Evolutionary conservation across 2,888 invertebrate species (phyloP), one percentile per base, ranked within the genome.

Genomic region (Eupithecia exiguata): DNA sequence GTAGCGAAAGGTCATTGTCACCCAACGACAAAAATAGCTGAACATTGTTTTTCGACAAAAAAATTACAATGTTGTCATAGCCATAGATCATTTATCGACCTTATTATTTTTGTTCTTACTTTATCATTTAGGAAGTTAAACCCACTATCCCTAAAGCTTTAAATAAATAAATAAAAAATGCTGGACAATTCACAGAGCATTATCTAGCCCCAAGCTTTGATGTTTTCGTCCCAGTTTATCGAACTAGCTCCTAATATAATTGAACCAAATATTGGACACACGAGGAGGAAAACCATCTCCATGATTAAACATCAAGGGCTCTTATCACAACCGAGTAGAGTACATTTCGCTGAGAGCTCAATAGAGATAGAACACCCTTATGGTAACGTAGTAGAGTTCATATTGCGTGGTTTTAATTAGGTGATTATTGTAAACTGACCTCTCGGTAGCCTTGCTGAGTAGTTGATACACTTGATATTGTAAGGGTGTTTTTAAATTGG

Each of bases 381-480:
- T 53, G 7, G 5, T 14, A 1, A 63, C 49, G 5, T 0, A 18
- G 40, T 77, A 78, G 65, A 66, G 75, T 77, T 43, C 5, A 74
- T 72, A 69, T 77, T 6, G 46, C n/a, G 25, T 67, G 49, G 63
- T 18, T 72, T 65, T 25, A 69, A 75, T 74, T 66, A 74, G 62
- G 46, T 49, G 40, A 70, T 70, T 70, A 71, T 72, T 71, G 70
- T 69, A 72, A 75, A 70, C 58, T 78, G 80, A 79, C 80, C 80
- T 79, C 70, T 77, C 74, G 70, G 46, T 76, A 80, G 77, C 78
- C 78, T 80, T 76, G 79, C 77, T 78, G 77, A 80, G 77, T 80
- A 75, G 79, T 78, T 78, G 78, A 80, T 80, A 80, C 74, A 70
- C 76, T 74, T 74, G 72, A 70, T 70, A 67, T 58, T 68, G 69